These are phyloP conservation scores for Lepus americanus DNA, from an alignment of 2,113 vertebrate genomes.

Conservation along the genomic window DNA sequence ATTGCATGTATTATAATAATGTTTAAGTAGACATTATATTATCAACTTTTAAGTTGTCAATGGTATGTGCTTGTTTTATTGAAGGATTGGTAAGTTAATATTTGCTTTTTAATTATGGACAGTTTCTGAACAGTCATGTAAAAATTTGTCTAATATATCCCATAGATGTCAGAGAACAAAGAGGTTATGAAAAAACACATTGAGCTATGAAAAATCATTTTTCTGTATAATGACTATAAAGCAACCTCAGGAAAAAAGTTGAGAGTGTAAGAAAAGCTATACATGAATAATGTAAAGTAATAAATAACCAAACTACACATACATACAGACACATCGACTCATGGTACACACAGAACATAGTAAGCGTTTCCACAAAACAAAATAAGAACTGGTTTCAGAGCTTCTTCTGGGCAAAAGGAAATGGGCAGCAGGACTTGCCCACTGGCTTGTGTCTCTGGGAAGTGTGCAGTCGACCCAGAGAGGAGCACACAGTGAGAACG, in stretches of 20 bases:
- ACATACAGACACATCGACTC: background rate
- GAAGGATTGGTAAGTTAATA: conserved; percentile 17
- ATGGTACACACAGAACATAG: background rate
- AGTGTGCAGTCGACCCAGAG: background rate
- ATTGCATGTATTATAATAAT: background rate
- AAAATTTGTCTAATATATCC: background rate
- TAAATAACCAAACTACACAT: background rate
- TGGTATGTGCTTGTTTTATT: background rate
- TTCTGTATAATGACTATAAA: background rate
- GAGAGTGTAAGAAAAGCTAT: background rate
- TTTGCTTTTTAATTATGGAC: conserved; percentile 29
- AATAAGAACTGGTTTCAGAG: conserved; percentile 20
- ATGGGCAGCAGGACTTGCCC: background rate
- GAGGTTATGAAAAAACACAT: conserved; percentile 28
- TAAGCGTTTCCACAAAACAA: background rate
- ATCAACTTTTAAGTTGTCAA: background rate
- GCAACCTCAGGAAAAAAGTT: background rate
- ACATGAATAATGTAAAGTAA: background rate
- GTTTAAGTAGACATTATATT: background rate
- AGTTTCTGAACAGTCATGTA: background rate
- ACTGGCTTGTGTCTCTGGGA: background rate
- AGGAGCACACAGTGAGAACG: background rate
- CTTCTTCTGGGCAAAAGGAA: background rate
- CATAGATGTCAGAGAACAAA: background rate
- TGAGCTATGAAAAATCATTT: background rate